Conservation (phyloP, 2,888 invertebrate genomes). For the Epinotia brunnichana region DNA sequence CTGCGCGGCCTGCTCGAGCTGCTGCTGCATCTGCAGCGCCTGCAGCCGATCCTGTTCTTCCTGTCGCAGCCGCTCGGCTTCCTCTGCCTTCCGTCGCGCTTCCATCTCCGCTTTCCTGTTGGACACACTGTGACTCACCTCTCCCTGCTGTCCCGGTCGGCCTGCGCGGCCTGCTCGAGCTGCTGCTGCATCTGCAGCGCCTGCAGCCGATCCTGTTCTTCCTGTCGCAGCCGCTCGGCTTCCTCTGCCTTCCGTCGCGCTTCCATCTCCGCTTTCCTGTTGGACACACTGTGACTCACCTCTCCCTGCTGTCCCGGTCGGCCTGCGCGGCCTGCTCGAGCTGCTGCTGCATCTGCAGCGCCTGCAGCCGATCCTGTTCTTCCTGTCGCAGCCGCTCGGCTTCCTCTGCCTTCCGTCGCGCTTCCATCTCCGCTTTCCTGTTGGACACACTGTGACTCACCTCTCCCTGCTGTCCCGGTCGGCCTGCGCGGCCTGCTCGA, state of each 20-base stretch:
- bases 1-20: too few species aligned
- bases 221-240: constrained; percentile 86
- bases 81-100: background rate
- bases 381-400: background rate
- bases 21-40: too few species aligned
- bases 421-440: too few species aligned
- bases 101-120: too few species aligned
- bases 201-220: constrained; percentile 88
- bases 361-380: background rate
- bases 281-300: constrained; percentile 57
- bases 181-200: constrained; percentile 86
- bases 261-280: constrained; percentile 95
- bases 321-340: too few species aligned
- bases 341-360: too few species aligned
- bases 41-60: background rate
- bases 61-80: background rate
- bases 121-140: constrained; percentile 57
- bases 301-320: too few species aligned
- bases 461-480: constrained; percentile 88
- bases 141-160: constrained; percentile 88
- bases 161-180: constrained; percentile 87
- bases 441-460: constrained; percentile 49
- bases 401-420: background rate
- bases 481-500: constrained; percentile 87
- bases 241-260: constrained; percentile 93